Evolutionary conservation across 2,888 invertebrate genomes (phyloP).

Genomic region (Therioaphis trifolii): DNA sequence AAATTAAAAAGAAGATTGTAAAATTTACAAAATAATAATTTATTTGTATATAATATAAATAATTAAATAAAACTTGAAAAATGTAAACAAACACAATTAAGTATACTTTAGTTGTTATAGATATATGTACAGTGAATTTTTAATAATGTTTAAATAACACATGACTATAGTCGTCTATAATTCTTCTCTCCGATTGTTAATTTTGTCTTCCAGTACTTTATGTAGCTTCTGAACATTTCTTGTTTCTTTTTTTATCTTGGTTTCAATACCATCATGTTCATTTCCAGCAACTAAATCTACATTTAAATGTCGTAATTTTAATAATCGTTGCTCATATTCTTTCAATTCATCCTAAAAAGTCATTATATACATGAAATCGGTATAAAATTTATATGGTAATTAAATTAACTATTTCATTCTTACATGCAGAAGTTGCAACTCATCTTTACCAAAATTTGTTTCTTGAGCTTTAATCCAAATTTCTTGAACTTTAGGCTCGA

Average conservation of each 20-base stretch:
- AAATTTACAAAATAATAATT: slow-evolving; percentile 3
- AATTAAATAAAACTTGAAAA: not conserved
- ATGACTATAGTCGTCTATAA: slow-evolving; percentile 27
- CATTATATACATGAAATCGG: slow-evolving; percentile 6
- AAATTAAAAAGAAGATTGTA: slow-evolving; percentile 2
- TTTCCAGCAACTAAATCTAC: slow-evolving; percentile 82
- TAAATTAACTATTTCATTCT: slow-evolving; percentile 60
- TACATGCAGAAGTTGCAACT: slow-evolving; percentile 85
- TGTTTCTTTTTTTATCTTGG: slow-evolving; percentile 84
- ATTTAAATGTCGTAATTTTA: slow-evolving; percentile 85
- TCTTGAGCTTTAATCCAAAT: slow-evolving; percentile 86
- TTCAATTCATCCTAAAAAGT: slow-evolving; percentile 78
- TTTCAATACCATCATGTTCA: slow-evolving; percentile 75
- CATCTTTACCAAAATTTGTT: slow-evolving; percentile 83
- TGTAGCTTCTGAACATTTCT: slow-evolving; percentile 89
- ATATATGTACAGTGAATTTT: not conserved
- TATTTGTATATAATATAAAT: slow-evolving; percentile 21
- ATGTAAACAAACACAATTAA: slow-evolving; percentile 22
- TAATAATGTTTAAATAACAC: not conserved
- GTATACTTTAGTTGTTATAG: slow-evolving; percentile 24
- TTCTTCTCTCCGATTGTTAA: slow-evolving; percentile 81
- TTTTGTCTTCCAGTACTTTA: slow-evolving; percentile 80
- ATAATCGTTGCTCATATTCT: slow-evolving; percentile 86
- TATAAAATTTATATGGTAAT: not conserved
- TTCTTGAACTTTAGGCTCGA: slow-evolving; percentile 90